Evolutionary conservation across 2,888 invertebrate species (phyloP).

Genomic region (Odontocerum albicorne): DNA sequence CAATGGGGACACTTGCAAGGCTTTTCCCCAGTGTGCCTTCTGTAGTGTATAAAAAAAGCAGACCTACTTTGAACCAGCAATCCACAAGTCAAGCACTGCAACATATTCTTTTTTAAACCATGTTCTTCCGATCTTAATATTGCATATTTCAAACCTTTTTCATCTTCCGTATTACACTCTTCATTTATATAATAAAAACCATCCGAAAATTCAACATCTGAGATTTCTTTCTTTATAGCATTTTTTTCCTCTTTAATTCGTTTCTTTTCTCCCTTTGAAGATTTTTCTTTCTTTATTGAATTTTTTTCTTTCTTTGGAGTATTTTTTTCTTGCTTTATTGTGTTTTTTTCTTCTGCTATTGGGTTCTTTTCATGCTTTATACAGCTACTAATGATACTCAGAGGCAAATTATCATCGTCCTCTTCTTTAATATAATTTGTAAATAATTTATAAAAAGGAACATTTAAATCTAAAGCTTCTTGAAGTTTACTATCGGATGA

Average conservation of each 20-base stretch:
- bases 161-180: too few relatives aligned
- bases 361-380: constrained; percentile 17
- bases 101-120: constrained; percentile 17
- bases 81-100: constrained; percentile 16
- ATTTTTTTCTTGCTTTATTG: too few relatives aligned
- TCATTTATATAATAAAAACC: too few relatives aligned
- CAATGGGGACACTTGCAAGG: constrained; percentile 23
- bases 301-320: too few relatives aligned
- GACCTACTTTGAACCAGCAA: constrained; percentile 19
- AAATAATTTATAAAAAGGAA: constrained; percentile 11
- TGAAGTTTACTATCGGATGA: constrained; percentile 18
- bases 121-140: constrained; percentile 3
- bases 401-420: constrained; percentile 14
- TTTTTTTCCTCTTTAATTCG: too few relatives aligned
- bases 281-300: too few relatives aligned
- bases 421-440: constrained; percentile 14
- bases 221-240: too few relatives aligned
- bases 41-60: constrained; percentile 27
- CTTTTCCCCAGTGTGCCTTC: constrained; percentile 29
- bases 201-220: too few relatives aligned
- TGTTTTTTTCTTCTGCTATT: too few relatives aligned
- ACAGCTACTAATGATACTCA: constrained; percentile 7
- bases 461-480: constrained; percentile 7
- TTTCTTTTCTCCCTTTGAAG: too few relatives aligned
- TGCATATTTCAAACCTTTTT: too few relatives aligned